Evolutionary conservation across 2,113 vertebrate species (phyloP).

Genomic region (Rattus rattus): DNA sequence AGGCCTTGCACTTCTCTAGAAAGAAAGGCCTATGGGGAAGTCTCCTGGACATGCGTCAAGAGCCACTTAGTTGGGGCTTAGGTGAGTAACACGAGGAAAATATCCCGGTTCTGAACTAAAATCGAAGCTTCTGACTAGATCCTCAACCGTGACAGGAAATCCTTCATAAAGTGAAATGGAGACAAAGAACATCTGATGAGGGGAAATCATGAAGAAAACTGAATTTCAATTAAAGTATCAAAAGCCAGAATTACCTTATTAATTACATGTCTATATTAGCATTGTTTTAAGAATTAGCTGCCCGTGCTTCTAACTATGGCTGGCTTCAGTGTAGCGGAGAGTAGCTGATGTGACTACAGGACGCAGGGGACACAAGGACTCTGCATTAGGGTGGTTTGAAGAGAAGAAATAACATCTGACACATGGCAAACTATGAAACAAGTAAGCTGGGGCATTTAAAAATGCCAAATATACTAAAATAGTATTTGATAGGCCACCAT

Average conservation of each 20-base stretch:
- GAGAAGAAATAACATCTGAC: neutral
- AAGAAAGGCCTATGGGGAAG: neutral
- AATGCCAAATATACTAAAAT: neutral
- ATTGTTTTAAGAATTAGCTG: neutral
- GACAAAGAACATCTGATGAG: neutral
- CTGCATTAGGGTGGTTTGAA: neutral
- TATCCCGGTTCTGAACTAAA: neutral
- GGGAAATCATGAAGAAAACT: neutral
- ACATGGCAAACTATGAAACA: neutral
- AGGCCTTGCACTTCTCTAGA: neutral
- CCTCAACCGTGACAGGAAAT: neutral
- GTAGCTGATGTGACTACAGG: neutral
- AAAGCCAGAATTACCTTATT: constrained; percentile 37
- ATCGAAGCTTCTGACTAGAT: constrained; percentile 8
- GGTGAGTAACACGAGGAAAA: neutral
- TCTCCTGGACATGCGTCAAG: neutral
- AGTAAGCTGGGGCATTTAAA: neutral
- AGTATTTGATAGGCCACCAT: neutral
- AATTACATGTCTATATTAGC: neutral
- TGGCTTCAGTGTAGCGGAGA: neutral
- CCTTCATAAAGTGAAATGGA: neutral
- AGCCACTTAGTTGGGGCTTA: neutral
- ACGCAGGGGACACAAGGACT: neutral
- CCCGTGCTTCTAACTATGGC: neutral
- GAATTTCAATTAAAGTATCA: constrained; percentile 18